phyloP scores from a whole-genome alignment of 2,797 vertebrate genomes.

The Pyrocephalus nanus region DNA sequence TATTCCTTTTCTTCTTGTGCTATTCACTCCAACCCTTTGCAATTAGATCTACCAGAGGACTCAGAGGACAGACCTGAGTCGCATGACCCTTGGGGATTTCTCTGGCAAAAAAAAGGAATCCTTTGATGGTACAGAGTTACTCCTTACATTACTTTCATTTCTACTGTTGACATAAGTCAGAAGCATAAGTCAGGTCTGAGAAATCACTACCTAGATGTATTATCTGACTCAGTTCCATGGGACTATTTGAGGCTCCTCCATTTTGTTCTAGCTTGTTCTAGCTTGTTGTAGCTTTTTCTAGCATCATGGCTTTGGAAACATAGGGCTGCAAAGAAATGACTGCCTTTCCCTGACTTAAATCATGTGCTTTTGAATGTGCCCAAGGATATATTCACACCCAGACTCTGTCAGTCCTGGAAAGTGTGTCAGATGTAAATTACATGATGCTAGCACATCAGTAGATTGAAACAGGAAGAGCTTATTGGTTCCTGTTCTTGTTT shows the following conservation, averaged over 20 bases:
- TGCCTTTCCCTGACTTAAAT: not conserved
- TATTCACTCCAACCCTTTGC: not conserved
- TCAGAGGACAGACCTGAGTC: not conserved
- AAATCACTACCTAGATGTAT: not conserved
- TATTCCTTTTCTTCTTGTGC: not conserved
- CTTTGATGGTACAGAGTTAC: not conserved
- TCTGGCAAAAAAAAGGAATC: not conserved
- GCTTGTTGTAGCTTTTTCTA: not conserved
- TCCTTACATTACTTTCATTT: not conserved
- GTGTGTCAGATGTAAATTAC: conserved; percentile 60
- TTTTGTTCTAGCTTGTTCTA: conserved; percentile 10
- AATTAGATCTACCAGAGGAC: not conserved
- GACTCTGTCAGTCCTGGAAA: conserved; percentile 47
- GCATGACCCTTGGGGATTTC: not conserved
- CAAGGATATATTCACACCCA: conserved; percentile 43
- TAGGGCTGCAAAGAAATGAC: not conserved
- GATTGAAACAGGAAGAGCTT: conserved; percentile 18
- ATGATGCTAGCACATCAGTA: conserved; percentile 37
- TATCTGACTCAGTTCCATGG: not conserved
- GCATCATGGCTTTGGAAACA: not conserved
- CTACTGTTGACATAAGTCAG: not conserved
- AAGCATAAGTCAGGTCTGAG: not conserved
- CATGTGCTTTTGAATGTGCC: not conserved
- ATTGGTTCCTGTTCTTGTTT: not conserved
- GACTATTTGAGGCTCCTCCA: not conserved